A percentile compares a stretch with the other conserved stretches of the same genome.
These are phyloP conservation scores for Sciurus niger DNA, from an alignment of 2,113 vertebrate genomes.

Conservation along the genomic window DNA sequence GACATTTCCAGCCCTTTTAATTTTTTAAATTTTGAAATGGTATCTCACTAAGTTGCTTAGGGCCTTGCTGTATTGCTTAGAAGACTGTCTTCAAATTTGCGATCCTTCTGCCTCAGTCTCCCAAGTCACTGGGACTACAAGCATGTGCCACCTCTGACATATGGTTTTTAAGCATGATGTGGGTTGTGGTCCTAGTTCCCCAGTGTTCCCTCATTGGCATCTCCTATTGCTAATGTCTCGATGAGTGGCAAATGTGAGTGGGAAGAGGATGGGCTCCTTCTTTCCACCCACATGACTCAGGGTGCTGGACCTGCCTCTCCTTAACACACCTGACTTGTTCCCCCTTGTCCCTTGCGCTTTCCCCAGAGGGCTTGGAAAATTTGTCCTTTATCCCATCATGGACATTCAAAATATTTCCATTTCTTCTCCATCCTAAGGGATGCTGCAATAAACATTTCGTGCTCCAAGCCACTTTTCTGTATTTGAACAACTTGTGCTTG, in stretches of 20 bases:
- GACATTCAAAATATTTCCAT: neutral
- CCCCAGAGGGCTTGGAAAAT: neutral
- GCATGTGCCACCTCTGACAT: no score
- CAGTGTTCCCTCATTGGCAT: neutral
- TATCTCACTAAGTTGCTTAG: no score
- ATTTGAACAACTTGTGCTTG: neutral
- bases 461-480: neutral
- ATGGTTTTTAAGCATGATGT: neutral
- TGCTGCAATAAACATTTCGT: neutral
- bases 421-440: neutral
- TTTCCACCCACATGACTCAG: no score
- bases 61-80: no score
- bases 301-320: neutral
- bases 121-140: no score
- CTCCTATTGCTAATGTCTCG: neutral
- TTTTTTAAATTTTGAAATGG: no score
- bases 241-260: neutral
- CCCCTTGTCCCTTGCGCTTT: neutral
- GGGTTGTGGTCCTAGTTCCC: neutral
- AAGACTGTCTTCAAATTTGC: no score
- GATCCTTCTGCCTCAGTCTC: no score
- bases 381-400: neutral
- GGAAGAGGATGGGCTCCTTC: neutral
- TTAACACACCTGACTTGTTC: neutral
- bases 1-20: no score